Base-by-base conservation (phyloP, 2,113 vertebrate species). In the Protomyctophum bolini region DNA sequence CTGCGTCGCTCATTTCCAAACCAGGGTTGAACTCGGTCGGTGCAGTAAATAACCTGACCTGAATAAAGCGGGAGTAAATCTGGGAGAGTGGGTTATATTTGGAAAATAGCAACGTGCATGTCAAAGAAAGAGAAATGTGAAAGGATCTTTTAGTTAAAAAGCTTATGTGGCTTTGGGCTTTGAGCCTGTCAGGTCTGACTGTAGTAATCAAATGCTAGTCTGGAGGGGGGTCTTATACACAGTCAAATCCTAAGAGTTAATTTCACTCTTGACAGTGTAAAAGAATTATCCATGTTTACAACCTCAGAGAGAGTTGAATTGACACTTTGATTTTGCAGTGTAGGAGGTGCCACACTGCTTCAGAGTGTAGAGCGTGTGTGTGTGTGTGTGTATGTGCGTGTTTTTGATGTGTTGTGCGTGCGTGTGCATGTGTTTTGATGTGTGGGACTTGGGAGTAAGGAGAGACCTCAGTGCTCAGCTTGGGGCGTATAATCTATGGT, bases 401-500 rank as follows among this genome's bases (percentile, higher is more conserved):
- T 33, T 33, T 33, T 33, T 33, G 33, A 33, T 33, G 33, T 33
- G 33, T 56, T 58, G 56, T 28, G 56, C 14, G 56, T 58, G 56
- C 2, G 56, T 7, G 21, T 7, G 12, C 33, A 6, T 2, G 9
- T 12, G 12, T 9, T 78, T 83, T 73, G 68, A 76, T 82, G 78
- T 75, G 82, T 56, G 63, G 67, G 58, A 52, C 75, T 63, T 54
- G 68, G 68, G 83, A 83, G 83, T 47, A 82, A 85, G 83, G 80
- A 72, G 83, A 88, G 83, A 91, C 88, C 89, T 89, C 77, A 2
- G 76, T 10, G 77, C 87, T 87, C 91, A 82, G 87, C 85, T 90
- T 69, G 83, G 83, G 89, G 89, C 76, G 79, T 87, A 91, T 91
- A 92, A 93, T 91, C 87, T 89, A 86, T 82, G 90, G 87, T 90